A percentile compares a stretch with the other conserved stretches of the same genome.
Evolutionary conservation across 2,797 vertebrate species (phyloP).

Genomic region (Onychomys arenicola): DNA sequence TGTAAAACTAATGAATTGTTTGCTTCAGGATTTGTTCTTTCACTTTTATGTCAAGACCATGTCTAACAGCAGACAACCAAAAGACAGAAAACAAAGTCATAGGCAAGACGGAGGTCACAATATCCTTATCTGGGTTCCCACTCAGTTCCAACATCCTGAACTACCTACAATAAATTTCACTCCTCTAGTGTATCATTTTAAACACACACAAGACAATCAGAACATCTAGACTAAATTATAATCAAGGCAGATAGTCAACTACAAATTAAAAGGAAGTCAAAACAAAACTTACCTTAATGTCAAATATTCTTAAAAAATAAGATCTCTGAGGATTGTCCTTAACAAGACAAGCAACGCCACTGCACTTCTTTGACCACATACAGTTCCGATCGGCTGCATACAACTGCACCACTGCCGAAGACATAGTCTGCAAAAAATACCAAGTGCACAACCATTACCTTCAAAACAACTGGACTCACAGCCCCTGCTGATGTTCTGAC

Average conservation of each 20-base stretch:
- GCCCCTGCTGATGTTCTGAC: neutral
- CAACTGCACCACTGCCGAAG: constrained; percentile 97
- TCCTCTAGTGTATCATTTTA: constrained; percentile 6
- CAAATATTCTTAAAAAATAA: constrained; percentile 98
- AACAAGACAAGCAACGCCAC: constrained; percentile 97
- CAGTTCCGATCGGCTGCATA: constrained; percentile 93
- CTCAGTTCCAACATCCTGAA: neutral
- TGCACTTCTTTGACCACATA: constrained; percentile 96
- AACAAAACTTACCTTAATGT: constrained; percentile 94
- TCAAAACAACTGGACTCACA: constrained; percentile 16
- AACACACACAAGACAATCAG: neutral
- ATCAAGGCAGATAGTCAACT: neutral
- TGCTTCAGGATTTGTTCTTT: neutral
- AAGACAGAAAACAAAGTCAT: neutral
- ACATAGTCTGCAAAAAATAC: constrained; percentile 91
- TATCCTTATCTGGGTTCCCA: neutral
- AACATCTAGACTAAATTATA: constrained; percentile 40
- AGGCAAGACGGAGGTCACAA: neutral
- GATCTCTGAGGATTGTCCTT: constrained; percentile 99
- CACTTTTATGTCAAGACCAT: neutral
- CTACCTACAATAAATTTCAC: neutral
- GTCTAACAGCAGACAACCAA: neutral
- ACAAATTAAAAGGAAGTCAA: constrained; percentile 62
- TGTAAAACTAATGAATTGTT: neutral
- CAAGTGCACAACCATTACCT: constrained; percentile 63